Conservation (phyloP, 2,888 invertebrate genomes). For the Chaitophorus viminalis region DNA sequence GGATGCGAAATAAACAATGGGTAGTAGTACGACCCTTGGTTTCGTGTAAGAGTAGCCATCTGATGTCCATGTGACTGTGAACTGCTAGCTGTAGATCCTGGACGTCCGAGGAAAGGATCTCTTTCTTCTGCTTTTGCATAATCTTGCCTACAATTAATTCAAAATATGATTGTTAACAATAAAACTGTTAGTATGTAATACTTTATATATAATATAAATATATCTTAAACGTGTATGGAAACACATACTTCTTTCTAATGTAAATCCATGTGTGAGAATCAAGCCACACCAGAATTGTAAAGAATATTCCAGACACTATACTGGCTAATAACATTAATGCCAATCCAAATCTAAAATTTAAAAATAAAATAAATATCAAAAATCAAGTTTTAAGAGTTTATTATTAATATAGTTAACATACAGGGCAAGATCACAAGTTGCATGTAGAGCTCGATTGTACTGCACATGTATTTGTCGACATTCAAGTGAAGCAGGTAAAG, state of each 20-base stretch:
- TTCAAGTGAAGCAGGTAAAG: slow-evolving; percentile 78
- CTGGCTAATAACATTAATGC: slow-evolving; percentile 88
- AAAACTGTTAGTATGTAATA: background rate
- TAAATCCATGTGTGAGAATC: slow-evolving; percentile 98
- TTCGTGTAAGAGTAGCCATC: slow-evolving; percentile 67
- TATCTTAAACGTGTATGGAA: slow-evolving; percentile 10
- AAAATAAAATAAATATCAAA: slow-evolving; percentile 16
- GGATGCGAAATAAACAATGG: slow-evolving; percentile 66
- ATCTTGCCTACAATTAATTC: slow-evolving; percentile 73
- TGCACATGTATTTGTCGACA: slow-evolving; percentile 85
- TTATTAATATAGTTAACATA: slow-evolving; percentile 66
- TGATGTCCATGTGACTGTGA: slow-evolving; percentile 69
- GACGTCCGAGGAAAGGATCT: slow-evolving; percentile 79
- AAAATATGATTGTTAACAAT: background rate
- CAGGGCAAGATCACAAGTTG: slow-evolving; percentile 85
- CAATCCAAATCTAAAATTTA: slow-evolving; percentile 72
- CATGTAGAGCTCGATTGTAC: slow-evolving; percentile 82
- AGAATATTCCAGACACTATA: slow-evolving; percentile 85
- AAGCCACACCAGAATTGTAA: slow-evolving; percentile 92
- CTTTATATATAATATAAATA: background rate
- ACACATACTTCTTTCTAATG: slow-evolving; percentile 85
- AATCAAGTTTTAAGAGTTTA: background rate
- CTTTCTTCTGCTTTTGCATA: slow-evolving; percentile 87
- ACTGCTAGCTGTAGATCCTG: slow-evolving; percentile 73
- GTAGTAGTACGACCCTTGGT: slow-evolving; percentile 76